Percentiles rank a stretch among this genome's conserved stretches.
phyloP scores from a whole-genome alignment of 2,113 vertebrate species.

The Zosterops lateralis region DNA sequence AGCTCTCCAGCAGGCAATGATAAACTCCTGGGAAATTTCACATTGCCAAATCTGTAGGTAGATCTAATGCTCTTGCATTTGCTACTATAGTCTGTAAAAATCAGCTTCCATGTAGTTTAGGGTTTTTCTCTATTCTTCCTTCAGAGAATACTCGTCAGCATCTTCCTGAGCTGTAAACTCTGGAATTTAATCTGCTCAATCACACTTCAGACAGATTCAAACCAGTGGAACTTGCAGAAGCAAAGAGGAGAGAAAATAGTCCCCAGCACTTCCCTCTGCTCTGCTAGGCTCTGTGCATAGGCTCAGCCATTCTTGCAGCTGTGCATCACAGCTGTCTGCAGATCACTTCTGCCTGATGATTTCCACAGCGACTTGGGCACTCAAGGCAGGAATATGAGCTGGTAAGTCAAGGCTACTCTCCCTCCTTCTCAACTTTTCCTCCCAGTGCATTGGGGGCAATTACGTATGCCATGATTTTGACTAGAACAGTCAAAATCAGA shows the following conservation, averaged over 20 bases:
- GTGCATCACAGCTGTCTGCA: not conserved
- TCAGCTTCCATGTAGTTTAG: not conserved
- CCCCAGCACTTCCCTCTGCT: not conserved
- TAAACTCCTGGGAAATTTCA: not conserved
- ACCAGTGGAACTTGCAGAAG: not conserved
- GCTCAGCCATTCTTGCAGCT: not conserved
- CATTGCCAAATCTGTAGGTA: not conserved
- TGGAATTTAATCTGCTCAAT: not conserved
- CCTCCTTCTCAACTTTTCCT: not conserved
- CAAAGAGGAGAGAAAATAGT: not conserved
- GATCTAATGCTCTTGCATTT: not conserved
- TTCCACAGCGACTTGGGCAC: not conserved
- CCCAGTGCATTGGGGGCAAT: not conserved
- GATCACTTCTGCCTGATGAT: not conserved
- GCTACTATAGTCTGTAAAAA: not conserved
- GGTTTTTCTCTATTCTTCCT: not conserved
- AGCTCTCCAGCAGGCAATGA: not conserved
- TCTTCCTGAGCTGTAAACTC: not conserved
- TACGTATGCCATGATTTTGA: not conserved
- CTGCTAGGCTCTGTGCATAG: not conserved
- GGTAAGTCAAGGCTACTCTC: not conserved
- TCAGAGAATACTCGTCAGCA: not conserved
- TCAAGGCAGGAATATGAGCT: constrained; percentile 3
- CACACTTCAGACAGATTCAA: not conserved
- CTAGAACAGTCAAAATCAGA: not conserved